phyloP scores from a whole-genome alignment of 2,113 vertebrate genomes.

The Trichechus manatus region DNA sequence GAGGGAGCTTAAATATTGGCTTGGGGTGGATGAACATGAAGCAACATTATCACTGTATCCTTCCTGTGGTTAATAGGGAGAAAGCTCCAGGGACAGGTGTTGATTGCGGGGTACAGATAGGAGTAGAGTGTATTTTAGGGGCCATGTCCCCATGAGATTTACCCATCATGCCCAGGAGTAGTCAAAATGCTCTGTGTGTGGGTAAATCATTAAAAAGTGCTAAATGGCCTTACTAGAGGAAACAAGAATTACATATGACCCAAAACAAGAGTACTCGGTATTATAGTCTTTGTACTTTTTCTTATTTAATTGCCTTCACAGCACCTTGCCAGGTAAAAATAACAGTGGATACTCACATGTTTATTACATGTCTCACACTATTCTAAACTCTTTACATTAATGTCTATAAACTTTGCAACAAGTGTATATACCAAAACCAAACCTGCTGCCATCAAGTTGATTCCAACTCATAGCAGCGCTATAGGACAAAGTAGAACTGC shows the following conservation, averaged over 20 bases:
- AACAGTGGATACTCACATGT: not conserved
- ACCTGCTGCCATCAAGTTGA: not conserved
- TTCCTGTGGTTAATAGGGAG: not conserved
- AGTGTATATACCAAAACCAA: not conserved
- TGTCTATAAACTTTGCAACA: not conserved
- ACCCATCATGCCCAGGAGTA: not conserved
- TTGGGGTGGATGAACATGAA: accelerated
- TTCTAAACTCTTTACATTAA: not conserved
- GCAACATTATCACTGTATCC: accelerated
- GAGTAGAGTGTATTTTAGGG: not conserved
- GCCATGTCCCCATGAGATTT: not conserved
- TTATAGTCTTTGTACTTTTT: not conserved
- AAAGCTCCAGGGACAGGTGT: accelerated
- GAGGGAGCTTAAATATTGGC: accelerated
- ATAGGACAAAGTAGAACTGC: not conserved
- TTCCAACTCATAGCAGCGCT: not conserved
- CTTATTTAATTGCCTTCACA: not conserved
- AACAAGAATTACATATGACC: not conserved
- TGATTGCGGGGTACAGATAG: not conserved
- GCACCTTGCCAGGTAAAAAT: not conserved
- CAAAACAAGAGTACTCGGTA: not conserved
- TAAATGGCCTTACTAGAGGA: not conserved
- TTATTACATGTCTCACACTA: not conserved
- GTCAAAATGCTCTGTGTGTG: not conserved
- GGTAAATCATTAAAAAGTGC: not conserved